Evolutionary conservation across 1,140 invertebrate species (phyloP), one percentile per base, ranked within the genome.

Genomic region (Paraescarpia echinospica): DNA sequence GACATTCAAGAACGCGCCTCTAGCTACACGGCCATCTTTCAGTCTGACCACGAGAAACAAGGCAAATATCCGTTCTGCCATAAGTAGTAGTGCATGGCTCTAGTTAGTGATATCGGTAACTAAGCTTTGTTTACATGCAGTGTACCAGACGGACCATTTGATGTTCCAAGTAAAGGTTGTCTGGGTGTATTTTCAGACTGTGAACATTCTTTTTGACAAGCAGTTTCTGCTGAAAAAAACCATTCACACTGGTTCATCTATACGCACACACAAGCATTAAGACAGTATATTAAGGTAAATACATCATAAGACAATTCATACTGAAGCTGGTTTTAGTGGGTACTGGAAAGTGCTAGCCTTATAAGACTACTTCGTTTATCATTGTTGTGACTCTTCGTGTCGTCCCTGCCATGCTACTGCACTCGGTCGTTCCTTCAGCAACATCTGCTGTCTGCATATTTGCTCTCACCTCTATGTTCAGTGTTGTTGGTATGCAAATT

Each of bases 1-100:
- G 91, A 91, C 35, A 48, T 91, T 35, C 33, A 35, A 34, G 91
- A 91, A 34, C 34, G 91, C 8, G 34, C 91, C 1, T 35, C 34
- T 59, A 91, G 91, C 48, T 91, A 59, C 91, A 91, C 48, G 14
- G 33, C 34, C 41, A 41, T 91, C 59, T 77, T 77, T 77, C 59
- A 77, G 59, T 77, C 59, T 77, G 90, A 41, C 27, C 90, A 90
- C 90, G 90, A 90, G 34, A 90, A 35, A 90, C 90, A 90, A 90
- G 34, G 90, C 90, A 35, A 34, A 90, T 34, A 41, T 90, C n/a
- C 27, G 34, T 90, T 90, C 90, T 90, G 18, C 2, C 90, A 90
- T 90, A 35, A 34, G 5, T 90, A 35, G 34, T 35, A 22, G 34
- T 90, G 34, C 90, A 90, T 41, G 59, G 59, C 14, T 90, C 90